These are phyloP conservation scores for Megaustenia siamemsis DNA, from an alignment of 2,888 invertebrate genomes.

Conservation along the genomic window DNA sequence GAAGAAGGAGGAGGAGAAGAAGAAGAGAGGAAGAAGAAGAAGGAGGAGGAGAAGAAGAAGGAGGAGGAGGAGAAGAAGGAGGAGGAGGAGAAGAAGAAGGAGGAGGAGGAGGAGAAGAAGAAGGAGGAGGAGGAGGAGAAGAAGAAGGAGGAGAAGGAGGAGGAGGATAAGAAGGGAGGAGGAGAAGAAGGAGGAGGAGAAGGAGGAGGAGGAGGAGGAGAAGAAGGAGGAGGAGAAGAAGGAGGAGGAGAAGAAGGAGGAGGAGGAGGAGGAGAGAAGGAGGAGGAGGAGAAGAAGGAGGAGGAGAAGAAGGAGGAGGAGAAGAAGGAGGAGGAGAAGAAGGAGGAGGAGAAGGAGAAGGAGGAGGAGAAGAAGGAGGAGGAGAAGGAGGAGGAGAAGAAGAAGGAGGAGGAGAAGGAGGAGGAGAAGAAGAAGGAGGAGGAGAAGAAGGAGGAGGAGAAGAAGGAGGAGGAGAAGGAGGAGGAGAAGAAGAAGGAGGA, in stretches of 20 bases:
- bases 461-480: not conserved
- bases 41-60: slow-evolving; percentile 18
- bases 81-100: not conserved
- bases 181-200: not conserved
- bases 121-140: not conserved
- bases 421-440: slow-evolving; percentile 16
- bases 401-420: not conserved
- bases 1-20: not conserved
- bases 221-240: not conserved
- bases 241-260: not conserved
- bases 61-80: slow-evolving; percentile 18
- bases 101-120: not conserved
- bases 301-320: not conserved
- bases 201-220: not conserved
- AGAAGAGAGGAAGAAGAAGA: not conserved
- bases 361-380: not conserved
- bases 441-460: slow-evolving; percentile 30
- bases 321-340: not conserved
- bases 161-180: slow-evolving; percentile 10
- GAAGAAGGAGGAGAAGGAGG: not conserved
- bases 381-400: not conserved
- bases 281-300: slow-evolving; percentile 10
- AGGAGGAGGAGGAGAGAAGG: not conserved
- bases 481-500: not conserved
- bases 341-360: not conserved